phyloP scores from a whole-genome alignment of 30 jellyfish, hydroid and myxozoan species.

The Pseudorhiza aurosa region DNA sequence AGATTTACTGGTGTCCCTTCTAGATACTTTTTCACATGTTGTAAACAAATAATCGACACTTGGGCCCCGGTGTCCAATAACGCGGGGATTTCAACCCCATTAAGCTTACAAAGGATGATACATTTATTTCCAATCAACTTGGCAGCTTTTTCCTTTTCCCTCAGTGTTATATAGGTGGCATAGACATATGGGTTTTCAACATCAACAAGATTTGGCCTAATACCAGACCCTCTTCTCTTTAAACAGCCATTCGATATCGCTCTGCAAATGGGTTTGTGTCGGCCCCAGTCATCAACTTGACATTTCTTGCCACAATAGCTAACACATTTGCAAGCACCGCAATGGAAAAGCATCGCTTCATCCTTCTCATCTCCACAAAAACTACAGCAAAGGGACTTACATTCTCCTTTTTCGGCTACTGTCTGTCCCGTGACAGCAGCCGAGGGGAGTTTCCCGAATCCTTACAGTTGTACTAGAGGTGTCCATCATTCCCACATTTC shows the following conservation, averaged over 20 bases:
- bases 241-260: too few species aligned
- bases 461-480: conserved; percentile 3
- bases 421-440: conserved; percentile 64
- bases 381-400: conserved; percentile 17
- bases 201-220: background rate
- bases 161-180: conserved; percentile 1
- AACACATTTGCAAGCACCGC: conserved; percentile 10
- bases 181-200: background rate
- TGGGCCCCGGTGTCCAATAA: conserved; percentile 48
- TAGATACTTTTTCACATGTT: background rate
- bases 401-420: conserved; percentile 18
- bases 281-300: conserved; percentile 28
- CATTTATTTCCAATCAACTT: conserved; percentile 2
- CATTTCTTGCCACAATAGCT: conserved; percentile 14
- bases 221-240: background rate
- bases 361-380: conserved; percentile 4
- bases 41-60: conserved; percentile 29
- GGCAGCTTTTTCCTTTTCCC: background rate
- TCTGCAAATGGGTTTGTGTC: conserved; percentile 22
- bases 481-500: conserved; percentile 20
- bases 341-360: conserved; percentile 21
- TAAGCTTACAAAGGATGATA: background rate
- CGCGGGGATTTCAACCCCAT: conserved; percentile 37
- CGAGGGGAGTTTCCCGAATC: conserved; percentile 51
- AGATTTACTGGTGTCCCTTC: background rate